A percentile compares a stretch with the other conserved stretches of the same genome.
These are phyloP conservation scores for Polymixis flavicincta DNA, from an alignment of 2,888 invertebrate genomes.

Conservation along the genomic window DNA sequence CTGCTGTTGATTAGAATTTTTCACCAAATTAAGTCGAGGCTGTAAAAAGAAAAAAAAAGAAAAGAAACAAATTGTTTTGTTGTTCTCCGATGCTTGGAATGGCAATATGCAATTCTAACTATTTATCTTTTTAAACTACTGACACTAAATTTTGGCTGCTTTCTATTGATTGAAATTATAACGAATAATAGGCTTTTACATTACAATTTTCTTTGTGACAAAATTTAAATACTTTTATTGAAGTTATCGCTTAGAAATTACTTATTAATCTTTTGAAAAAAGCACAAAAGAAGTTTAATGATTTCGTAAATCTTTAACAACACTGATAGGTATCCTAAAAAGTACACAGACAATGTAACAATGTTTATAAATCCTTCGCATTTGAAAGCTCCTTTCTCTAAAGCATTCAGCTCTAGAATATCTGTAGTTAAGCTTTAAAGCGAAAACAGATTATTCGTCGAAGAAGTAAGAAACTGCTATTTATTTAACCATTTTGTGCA, in stretches of 20 bases:
- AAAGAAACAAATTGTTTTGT: neutral
- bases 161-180: neutral
- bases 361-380: neutral
- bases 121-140: neutral
- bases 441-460: neutral
- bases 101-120: neutral
- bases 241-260: neutral
- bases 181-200: neutral
- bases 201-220: neutral
- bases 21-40: neutral
- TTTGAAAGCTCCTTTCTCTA: neutral
- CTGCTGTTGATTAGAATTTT: constrained; percentile 20
- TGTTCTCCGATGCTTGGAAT: neutral
- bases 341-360: neutral
- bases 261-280: no score
- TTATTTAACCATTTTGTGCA: no score
- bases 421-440: neutral
- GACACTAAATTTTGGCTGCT: neutral
- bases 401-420: neutral
- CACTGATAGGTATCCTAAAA: neutral
- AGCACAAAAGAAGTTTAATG: no score
- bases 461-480: neutral
- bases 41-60: neutral
- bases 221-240: neutral
- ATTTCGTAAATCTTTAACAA: neutral